Conservation (phyloP, 2,113 vertebrate genomes). For the Gavialis gangeticus region DNA sequence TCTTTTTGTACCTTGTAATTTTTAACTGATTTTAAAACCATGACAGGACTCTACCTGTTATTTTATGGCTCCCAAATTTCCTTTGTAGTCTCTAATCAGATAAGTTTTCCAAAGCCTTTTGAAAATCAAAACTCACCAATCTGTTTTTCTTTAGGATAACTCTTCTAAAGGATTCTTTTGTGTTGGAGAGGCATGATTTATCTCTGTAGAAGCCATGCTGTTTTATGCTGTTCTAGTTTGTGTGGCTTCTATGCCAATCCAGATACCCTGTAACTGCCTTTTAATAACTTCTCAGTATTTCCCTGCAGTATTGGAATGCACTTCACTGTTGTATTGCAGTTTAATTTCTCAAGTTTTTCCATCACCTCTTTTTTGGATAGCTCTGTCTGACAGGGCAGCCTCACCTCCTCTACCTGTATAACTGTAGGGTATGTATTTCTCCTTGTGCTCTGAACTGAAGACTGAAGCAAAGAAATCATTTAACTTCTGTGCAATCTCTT, state of each 20-base stretch:
- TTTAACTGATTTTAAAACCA: not conserved
- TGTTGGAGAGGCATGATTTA: not conserved
- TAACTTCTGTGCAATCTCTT: conserved; percentile 4
- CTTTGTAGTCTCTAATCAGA: not conserved
- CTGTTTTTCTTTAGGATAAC: not conserved
- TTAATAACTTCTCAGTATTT: not conserved
- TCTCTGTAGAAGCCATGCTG: not conserved
- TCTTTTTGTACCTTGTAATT: not conserved
- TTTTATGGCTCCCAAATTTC: not conserved
- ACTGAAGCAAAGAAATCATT: not conserved
- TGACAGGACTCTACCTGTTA: not conserved
- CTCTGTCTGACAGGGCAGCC: not conserved
- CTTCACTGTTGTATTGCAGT: not conserved
- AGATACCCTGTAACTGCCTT: not conserved
- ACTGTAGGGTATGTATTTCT: not conserved
- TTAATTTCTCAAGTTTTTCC: rapidly evolving
- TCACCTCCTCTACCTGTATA: not conserved
- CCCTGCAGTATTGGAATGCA: not conserved
- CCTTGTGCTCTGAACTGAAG: not conserved
- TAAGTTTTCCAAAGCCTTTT: not conserved
- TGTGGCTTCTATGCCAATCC: not conserved
- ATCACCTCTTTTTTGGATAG: not conserved
- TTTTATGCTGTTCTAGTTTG: not conserved
- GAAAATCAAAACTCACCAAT: not conserved
- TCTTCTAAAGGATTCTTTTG: not conserved